phyloP scores from a whole-genome alignment of 2,888 invertebrate species.

The Oscheius sp. region DNA sequence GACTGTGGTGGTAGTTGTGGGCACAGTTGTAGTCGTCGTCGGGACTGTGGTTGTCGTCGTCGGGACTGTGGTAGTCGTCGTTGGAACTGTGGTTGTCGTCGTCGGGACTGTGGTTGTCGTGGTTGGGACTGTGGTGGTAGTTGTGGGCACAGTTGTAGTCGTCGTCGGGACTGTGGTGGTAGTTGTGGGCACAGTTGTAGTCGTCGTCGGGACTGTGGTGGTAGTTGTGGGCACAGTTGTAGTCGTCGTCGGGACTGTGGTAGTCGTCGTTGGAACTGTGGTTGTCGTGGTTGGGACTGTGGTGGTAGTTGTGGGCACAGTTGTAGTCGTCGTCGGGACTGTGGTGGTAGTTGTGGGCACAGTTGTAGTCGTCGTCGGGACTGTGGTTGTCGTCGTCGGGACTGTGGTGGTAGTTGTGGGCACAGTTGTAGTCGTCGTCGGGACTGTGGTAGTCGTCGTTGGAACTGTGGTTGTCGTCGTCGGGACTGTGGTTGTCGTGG shows the following conservation, averaged over 20 bases:
- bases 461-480: neutral
- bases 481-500: neutral
- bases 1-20: neutral
- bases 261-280: neutral
- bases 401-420: neutral
- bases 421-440: neutral
- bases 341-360: neutral
- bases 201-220: neutral
- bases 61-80: neutral
- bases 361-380: neutral
- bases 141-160: neutral
- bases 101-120: neutral
- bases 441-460: neutral
- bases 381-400: neutral
- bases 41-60: neutral
- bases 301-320: neutral
- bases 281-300: neutral
- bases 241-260: neutral
- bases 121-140: neutral
- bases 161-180: neutral
- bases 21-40: neutral
- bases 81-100: neutral
- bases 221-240: neutral
- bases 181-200: neutral
- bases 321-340: neutral